Evolutionary conservation across 2,888 invertebrate species (phyloP).

Genomic region (Hydroisotoma schaefferi): DNA sequence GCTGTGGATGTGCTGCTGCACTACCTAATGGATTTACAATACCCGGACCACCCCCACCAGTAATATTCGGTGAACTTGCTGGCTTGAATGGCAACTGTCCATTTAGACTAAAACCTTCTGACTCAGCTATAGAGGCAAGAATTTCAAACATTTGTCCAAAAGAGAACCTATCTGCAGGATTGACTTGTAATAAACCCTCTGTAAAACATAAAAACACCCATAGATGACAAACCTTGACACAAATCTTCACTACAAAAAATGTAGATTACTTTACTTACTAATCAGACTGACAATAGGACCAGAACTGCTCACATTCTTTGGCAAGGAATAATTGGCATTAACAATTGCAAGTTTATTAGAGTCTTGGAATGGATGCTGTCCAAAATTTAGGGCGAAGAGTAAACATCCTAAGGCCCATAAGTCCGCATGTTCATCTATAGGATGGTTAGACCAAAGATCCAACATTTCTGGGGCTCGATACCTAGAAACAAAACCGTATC

Average conservation of each 20-base stretch:
- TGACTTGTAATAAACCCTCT: constrained; percentile 74
- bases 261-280: constrained; percentile 60
- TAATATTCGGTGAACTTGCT: constrained; percentile 19
- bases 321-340: constrained; percentile 89
- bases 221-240: neutral
- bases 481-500: too few species aligned
- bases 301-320: constrained; percentile 73
- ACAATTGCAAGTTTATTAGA: constrained; percentile 87
- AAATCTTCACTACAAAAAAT: neutral
- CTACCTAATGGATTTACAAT: constrained; percentile 13
- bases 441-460: constrained; percentile 93
- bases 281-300: constrained; percentile 85
- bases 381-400: constrained; percentile 84
- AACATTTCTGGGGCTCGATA: constrained; percentile 98
- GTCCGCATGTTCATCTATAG: constrained; percentile 85
- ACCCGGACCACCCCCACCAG: neutral
- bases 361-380: constrained; percentile 96
- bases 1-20: constrained; percentile 1
- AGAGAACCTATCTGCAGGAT: constrained; percentile 76
- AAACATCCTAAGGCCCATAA: constrained; percentile 98
- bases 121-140: constrained; percentile 82
- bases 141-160: constrained; percentile 78
- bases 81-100: constrained; percentile 60
- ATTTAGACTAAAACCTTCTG: constrained; percentile 75
- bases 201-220: constrained; percentile 51